Base-by-base conservation (phyloP, 2,797 vertebrate genomes). In the Sorex maritimensis region DNA sequence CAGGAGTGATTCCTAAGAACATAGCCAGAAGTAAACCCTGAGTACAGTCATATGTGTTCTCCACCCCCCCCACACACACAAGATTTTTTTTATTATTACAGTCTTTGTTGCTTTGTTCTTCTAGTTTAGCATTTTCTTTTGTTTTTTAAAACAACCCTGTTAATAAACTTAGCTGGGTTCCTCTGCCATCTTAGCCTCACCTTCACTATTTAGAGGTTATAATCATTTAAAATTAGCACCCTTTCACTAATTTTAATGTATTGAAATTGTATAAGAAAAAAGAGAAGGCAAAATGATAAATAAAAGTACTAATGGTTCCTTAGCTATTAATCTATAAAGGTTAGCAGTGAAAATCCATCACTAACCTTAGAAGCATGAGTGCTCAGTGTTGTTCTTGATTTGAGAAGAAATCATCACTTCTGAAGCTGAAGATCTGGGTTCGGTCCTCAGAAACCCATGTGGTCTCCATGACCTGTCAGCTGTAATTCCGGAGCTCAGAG, bases 81-180 rank as follows among this genome's bases (percentile, higher is more conserved):
- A 19, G 55, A 19, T 5, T 17, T 58, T 58, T 58, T 58, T 58
- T 58, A 17, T 58, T 19, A 55, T 15, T 30, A n/a, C 26, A 14
- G 15, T 68, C 74, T 81, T 82, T 92, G 38, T 19, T 77, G 17
- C 26, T 94, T 86, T 86, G 30, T 34, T 83, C 72, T 92, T 80
- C 14, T 90, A 49, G 28, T 49, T 38, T 68, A n/a, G 2, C 12
- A 15, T 61, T 61, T 61, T 61, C 8, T 67, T 8, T 67, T n/a
- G 2, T 26, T n/a, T 28, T 26, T 81, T 73, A 46, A 55, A 86
- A 74, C 21, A 93, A 67, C 61, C 19, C 19, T 82, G 19, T 7
- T 75, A 46, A 26, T 17, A 44, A 28, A 90, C 58, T 88, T 65
- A 75, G 44, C 46, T 90, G 30, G 65, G 24, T 49, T 91, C 52